Evolutionary conservation across 1,140 invertebrate genomes (phyloP), one percentile per base, ranked within the genome.

Genomic region (Drosophila persimilis): DNA sequence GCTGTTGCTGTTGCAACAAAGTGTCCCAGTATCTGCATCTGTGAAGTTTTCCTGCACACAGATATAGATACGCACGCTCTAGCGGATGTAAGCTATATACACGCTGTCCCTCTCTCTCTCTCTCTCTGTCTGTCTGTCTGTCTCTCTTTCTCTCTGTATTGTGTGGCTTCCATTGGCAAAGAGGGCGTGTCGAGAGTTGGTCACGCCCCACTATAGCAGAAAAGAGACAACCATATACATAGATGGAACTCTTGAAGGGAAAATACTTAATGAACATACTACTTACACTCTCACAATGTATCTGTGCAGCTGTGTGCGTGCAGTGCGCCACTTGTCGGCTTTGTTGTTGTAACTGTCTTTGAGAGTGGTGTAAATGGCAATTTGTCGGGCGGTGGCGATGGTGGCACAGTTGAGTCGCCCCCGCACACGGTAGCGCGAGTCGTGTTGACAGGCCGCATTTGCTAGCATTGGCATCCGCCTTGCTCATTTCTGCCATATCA

Each of bases 311-410:
- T 20, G 6, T 29, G 2, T 59, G 72, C 31, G 44, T 56, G 44
- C n/a, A 15, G 24, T 41, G 22, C 46, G 65, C 48, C 78, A 77
- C 77, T 80, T 80, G 76, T 60, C 72, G 57, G 53, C 44, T 61
- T 31, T 31, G 31, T 45, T 44, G 43, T 26, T 75, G 52, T 47
- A 61, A 73, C 72, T 71, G 77, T 69, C 45, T 73, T 67, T 73
- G 77, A 77, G 88, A 86, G 81, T 86, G 83, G 80, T 84, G 77
- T 84, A 84, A 84, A 85, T 88, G 78, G 81, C 81, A 86, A 83
- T 86, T 86, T 88, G 74, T 76, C 63, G 48, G 63, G 55, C 47
- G 35, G 62, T 29, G 50, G 54, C 58, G 15, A 31, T 17, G 29
- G 13, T 2, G 26, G 6, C n/a, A 13, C 20, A 41, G 11, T 22